Conservation (phyloP, 2,797 vertebrate species). For the Thaleichthys pacificus region DNA sequence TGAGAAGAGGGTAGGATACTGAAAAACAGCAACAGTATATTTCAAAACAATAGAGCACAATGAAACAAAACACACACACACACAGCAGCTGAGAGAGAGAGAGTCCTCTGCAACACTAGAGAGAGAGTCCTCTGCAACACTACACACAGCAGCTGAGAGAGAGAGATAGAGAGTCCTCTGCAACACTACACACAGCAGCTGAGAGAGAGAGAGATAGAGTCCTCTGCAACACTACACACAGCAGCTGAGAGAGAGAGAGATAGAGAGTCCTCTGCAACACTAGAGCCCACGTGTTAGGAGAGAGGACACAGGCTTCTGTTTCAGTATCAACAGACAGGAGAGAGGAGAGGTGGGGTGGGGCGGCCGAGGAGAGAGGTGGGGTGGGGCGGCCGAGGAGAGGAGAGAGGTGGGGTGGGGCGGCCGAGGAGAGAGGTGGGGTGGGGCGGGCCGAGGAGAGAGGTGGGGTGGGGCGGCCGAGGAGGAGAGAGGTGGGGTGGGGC, state of each 20-base stretch:
- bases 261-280: conserved; percentile 30
- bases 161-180: conserved; percentile 26
- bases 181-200: conserved; percentile 7
- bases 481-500: conserved; percentile 10
- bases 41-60: conserved; percentile 43
- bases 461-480: conserved; percentile 4
- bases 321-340: background rate
- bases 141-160: background rate
- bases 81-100: background rate
- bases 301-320: background rate
- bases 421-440: background rate
- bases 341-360: conserved; percentile 4
- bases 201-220: conserved; percentile 6
- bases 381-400: background rate
- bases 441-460: conserved; percentile 12
- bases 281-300: background rate
- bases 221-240: conserved; percentile 22
- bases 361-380: conserved; percentile 4
- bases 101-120: conserved; percentile 25
- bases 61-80: conserved; percentile 20
- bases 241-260: background rate
- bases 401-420: conserved; percentile 9
- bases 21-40: conserved; percentile 39
- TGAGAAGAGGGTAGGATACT: conserved; percentile 64
- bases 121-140: conserved; percentile 27